Percentiles rank a stretch among this genome's conserved stretches.
Conservation (phyloP, 2,888 invertebrate species). For the Synanthedon tipuliformis region DNA sequence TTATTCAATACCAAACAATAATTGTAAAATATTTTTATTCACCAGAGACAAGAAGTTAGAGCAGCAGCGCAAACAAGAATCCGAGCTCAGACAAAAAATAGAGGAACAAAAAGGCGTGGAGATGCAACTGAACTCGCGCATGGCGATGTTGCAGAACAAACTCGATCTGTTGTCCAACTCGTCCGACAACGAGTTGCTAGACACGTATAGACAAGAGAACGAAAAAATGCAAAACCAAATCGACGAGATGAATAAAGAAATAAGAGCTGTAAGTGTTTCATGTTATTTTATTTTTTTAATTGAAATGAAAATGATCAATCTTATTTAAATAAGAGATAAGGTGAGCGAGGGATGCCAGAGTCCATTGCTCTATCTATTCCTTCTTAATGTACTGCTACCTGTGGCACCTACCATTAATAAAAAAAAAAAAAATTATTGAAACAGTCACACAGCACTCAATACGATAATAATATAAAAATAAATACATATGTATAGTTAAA, state of each 20-base stretch:
- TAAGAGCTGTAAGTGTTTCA: conserved; percentile 35
- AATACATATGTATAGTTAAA: too few relatives aligned
- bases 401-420: too few relatives aligned
- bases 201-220: conserved; percentile 41
- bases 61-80: conserved; percentile 49
- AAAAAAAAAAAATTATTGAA: too few relatives aligned
- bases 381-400: too few relatives aligned
- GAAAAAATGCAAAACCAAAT: conserved; percentile 41
- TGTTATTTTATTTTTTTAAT: not conserved
- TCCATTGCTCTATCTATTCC: too few relatives aligned
- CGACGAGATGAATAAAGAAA: conserved; percentile 39
- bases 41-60: conserved; percentile 52
- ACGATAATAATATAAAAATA: too few relatives aligned
- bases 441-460: too few relatives aligned
- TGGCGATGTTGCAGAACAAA: conserved; percentile 51
- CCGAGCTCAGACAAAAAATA: conserved; percentile 39
- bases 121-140: conserved; percentile 46
- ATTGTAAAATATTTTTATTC: conserved; percentile 3
- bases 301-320: not conserved
- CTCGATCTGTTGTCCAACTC: conserved; percentile 37
- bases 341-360: too few relatives aligned
- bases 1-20: too few relatives aligned
- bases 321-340: not conserved
- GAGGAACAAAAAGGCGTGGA: conserved; percentile 55
- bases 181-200: conserved; percentile 37